A percentile compares a stretch with the other conserved stretches of the same genome.
Conservation (phyloP, 1,140 invertebrate genomes). For the Adelges cooleyi region DNA sequence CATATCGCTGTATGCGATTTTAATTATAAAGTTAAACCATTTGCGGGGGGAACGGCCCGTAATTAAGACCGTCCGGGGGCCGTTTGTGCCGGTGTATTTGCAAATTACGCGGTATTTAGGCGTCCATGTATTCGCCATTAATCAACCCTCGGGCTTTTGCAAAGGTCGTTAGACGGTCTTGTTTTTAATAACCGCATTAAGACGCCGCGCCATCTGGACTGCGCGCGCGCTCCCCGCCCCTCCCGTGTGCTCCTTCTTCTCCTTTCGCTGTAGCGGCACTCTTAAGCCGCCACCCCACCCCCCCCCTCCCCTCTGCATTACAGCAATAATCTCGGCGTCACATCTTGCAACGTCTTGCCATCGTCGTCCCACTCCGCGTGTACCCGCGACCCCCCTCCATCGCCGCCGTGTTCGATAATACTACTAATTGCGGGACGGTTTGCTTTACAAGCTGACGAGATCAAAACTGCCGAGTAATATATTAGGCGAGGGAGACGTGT, state of each 20-base stretch:
- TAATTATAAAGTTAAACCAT: constrained; percentile 28
- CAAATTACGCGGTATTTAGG: constrained; percentile 29
- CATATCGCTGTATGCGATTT: constrained; percentile 24
- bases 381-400: background rate
- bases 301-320: background rate
- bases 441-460: constrained; percentile 23
- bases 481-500: background rate
- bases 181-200: constrained; percentile 29
- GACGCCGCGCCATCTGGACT: constrained; percentile 23
- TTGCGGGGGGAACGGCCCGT: constrained; percentile 23
- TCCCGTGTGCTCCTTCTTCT: background rate
- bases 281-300: background rate
- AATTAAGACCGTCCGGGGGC: constrained; percentile 26
- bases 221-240: background rate
- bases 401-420: constrained; percentile 20
- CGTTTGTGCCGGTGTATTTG: constrained; percentile 27
- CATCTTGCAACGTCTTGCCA: constrained; percentile 25
- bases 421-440: constrained; percentile 15
- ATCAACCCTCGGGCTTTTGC: constrained; percentile 28
- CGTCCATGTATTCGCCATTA: constrained; percentile 28
- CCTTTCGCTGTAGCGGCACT: background rate
- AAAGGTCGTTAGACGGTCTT: constrained; percentile 29
- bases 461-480: background rate
- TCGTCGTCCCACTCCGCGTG: background rate
- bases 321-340: constrained; percentile 25